Evolutionary conservation across 1,140 invertebrate genomes (phyloP).

Genomic region (Daktulosphaira vitifoliae): DNA sequence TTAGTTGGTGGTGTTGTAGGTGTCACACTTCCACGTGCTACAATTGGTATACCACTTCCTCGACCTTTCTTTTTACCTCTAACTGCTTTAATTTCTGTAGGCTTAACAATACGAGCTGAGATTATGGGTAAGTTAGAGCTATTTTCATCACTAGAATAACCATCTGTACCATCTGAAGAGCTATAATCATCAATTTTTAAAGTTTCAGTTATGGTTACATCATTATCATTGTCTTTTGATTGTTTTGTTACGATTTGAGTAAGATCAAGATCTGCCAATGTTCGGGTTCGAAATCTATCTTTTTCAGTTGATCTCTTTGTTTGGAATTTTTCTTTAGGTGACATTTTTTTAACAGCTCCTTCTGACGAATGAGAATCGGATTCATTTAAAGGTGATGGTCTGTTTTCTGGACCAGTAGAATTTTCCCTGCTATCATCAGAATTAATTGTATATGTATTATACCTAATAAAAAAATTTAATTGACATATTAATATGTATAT

Average conservation of each 20-base stretch:
- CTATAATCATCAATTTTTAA: neutral
- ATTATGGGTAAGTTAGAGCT: neutral
- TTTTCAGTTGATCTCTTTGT: slow-evolving; percentile 43
- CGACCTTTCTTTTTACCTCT: slow-evolving; percentile 59
- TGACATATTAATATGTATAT: neutral
- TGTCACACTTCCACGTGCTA: slow-evolving; percentile 3
- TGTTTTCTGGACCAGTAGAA: slow-evolving; percentile 29
- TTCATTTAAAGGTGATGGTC: slow-evolving; percentile 32
- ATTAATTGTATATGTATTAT: slow-evolving; percentile 40
- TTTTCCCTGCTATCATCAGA: slow-evolving; percentile 35
- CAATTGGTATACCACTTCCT: slow-evolving; percentile 36
- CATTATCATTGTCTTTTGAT: neutral
- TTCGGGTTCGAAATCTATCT: slow-evolving; percentile 56
- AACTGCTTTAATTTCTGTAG: slow-evolving; percentile 54
- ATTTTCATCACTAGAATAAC: slow-evolving; percentile 13
- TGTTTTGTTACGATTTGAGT: slow-evolving; percentile 23
- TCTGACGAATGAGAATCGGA: slow-evolving; percentile 31
- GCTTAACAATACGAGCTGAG: slow-evolving; percentile 45
- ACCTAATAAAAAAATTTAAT: slow-evolving; percentile 35
- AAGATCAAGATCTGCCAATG: slow-evolving; percentile 42
- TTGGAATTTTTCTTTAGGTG: slow-evolving; percentile 58
- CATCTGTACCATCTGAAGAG: slow-evolving; percentile 10
- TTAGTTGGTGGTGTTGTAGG: slow-evolving; percentile 36
- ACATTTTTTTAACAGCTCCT: slow-evolving; percentile 43
- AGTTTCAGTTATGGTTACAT: neutral